Evolutionary conservation across 1,140 invertebrate genomes (phyloP).

Genomic region (Drosophila melanogaster): Release_6_plus_ISO1_MT NT_033777.3:4441001-4441500

Average conservation of each 20-base stretch:
- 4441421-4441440: conserved; percentile 82
- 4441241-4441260: conserved; percentile 44
- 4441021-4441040: conserved; percentile 10
- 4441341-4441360: background rate
- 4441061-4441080: conserved; percentile 29
- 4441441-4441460: conserved; percentile 79
- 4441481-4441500: conserved; percentile 70
- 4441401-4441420: conserved; percentile 41
- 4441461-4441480: conserved; percentile 77
- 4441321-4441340: conserved; percentile 14
- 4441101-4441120: conserved; percentile 48
- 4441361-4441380: background rate
- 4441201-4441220: conserved; percentile 62
- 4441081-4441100: conserved; percentile 32
- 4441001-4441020: background rate
- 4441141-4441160: conserved; percentile 53
- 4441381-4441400: too few relatives aligned
- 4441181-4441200: conserved; percentile 65
- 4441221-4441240: conserved; percentile 32
- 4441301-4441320: conserved; percentile 72
- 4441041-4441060: conserved; percentile 19
- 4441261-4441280: conserved; percentile 74
- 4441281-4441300: conserved; percentile 67
- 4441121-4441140: conserved; percentile 60
- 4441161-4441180: conserved; percentile 61